These are phyloP conservation scores for Mastomys natalensis DNA, from an alignment of 2,113 vertebrate species.

Conservation along the genomic window DNA sequence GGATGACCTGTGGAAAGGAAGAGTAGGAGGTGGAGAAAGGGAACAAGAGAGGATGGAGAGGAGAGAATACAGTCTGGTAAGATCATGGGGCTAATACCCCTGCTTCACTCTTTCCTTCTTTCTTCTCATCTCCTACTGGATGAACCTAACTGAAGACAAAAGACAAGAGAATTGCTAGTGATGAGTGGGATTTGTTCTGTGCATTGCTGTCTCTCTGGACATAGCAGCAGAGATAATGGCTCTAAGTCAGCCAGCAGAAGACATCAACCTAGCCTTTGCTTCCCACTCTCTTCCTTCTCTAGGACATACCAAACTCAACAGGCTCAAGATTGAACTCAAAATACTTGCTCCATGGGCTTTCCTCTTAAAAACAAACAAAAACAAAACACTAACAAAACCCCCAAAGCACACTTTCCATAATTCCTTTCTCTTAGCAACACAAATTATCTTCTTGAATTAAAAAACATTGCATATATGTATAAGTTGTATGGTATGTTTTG, in stretches of 20 bases:
- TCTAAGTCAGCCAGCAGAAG: conserved; percentile 4
- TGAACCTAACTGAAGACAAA: background rate
- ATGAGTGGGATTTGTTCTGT: background rate
- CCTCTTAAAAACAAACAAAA: conserved; percentile 4
- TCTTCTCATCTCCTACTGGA: background rate
- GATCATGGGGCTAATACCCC: background rate
- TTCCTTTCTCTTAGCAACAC: background rate
- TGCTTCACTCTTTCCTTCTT: background rate
- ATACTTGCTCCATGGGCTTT: background rate
- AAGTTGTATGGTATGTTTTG: background rate
- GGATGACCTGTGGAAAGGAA: too few relatives aligned
- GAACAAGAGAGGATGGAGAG: background rate
- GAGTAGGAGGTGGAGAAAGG: too few relatives aligned
- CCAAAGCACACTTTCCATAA: background rate
- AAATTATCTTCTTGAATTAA: background rate
- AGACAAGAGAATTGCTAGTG: too few relatives aligned
- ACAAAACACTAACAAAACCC: background rate
- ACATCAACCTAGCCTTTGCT: background rate
- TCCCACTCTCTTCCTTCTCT: background rate
- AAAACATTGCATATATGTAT: background rate
- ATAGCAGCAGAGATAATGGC: background rate
- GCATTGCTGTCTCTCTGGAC: background rate
- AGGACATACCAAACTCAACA: background rate
- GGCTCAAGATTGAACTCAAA: background rate
- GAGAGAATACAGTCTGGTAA: background rate